Evolutionary conservation across 2,797 vertebrate species (phyloP).

Genomic region (Enteromius thamalakanensis): DNA sequence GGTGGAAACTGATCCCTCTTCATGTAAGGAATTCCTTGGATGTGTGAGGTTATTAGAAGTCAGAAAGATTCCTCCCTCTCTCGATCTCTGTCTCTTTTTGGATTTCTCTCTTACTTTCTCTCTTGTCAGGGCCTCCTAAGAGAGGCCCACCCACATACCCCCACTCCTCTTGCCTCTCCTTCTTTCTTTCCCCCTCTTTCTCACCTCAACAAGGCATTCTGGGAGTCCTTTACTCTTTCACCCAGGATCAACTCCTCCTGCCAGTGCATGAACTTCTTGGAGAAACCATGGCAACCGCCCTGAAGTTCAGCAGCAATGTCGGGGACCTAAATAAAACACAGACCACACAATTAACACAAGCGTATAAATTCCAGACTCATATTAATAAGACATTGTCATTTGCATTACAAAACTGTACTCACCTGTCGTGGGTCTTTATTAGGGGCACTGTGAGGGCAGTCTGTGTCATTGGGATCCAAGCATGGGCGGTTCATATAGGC

Average conservation of each 20-base stretch:
- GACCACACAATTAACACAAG: slow-evolving; percentile 29
- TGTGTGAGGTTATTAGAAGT: slow-evolving; percentile 72
- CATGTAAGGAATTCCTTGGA: slow-evolving; percentile 70
- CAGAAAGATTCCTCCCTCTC: slow-evolving; percentile 59
- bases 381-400: not conserved
- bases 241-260: slow-evolving; percentile 97
- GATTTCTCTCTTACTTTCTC: slow-evolving; percentile 32
- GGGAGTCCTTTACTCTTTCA: slow-evolving; percentile 83
- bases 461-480: slow-evolving; percentile 86
- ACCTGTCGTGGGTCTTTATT: slow-evolving; percentile 91
- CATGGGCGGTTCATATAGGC: slow-evolving; percentile 97
- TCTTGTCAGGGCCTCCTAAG: not conserved
- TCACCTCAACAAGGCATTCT: slow-evolving; percentile 90
- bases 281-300: slow-evolving; percentile 95
- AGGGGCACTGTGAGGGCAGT: slow-evolving; percentile 90
- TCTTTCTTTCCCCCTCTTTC: slow-evolving; percentile 54
- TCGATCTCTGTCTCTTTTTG: slow-evolving; percentile 21
- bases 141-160: slow-evolving; percentile 39
- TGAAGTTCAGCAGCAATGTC: slow-evolving; percentile 85
- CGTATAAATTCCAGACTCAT: not conserved
- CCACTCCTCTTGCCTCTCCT: not conserved
- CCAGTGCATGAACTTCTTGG: slow-evolving; percentile 99
- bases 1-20: slow-evolving; percentile 71
- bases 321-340: slow-evolving; percentile 75
- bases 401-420: slow-evolving; percentile 48